These are phyloP conservation scores for Drosophila mauritiana DNA, from an alignment of 1,140 invertebrate species.

Conservation along the genomic window DNA sequence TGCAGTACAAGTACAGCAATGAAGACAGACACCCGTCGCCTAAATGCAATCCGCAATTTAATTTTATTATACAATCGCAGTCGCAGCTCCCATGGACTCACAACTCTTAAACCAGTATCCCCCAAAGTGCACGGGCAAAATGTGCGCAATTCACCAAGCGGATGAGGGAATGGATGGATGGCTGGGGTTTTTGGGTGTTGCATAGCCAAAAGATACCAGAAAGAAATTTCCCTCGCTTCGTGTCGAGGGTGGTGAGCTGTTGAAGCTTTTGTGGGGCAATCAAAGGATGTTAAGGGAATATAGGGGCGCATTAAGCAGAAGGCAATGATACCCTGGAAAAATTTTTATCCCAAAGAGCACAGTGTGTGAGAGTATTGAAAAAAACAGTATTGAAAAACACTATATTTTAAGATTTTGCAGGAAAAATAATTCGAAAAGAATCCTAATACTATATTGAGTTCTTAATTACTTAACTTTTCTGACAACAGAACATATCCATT, in stretches of 20 bases:
- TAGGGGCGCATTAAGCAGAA: neutral
- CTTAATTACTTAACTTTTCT: too few species aligned
- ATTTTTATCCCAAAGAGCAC: too few species aligned
- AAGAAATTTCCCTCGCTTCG: slow-evolving; percentile 15
- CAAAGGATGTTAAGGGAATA: slow-evolving; percentile 9
- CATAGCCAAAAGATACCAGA: slow-evolving; percentile 26
- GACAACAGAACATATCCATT: neutral
- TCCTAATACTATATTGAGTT: neutral
- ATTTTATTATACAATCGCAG: slow-evolving; percentile 36
- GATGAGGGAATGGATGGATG: neutral
- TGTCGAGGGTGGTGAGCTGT: slow-evolving; percentile 10
- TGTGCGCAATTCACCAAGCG: slow-evolving; percentile 28
- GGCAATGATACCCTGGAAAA: slow-evolving; percentile 2
- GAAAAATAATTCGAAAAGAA: too few species aligned
- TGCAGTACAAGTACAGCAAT: slow-evolving; percentile 22
- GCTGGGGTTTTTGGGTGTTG: neutral
- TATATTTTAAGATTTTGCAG: too few species aligned
- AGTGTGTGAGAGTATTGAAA: neutral
- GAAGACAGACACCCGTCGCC: slow-evolving; percentile 31
- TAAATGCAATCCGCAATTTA: slow-evolving; percentile 48
- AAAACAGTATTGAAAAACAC: too few species aligned
- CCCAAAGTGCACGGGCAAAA: slow-evolving; percentile 35
- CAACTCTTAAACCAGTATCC: slow-evolving; percentile 14
- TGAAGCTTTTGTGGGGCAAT: slow-evolving; percentile 40
- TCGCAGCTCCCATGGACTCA: slow-evolving; percentile 6